Percentiles rank a stretch among this genome's conserved stretches.
phyloP scores from a whole-genome alignment of 1,140 invertebrate genomes.

The Drosophila neocordata region DNA sequence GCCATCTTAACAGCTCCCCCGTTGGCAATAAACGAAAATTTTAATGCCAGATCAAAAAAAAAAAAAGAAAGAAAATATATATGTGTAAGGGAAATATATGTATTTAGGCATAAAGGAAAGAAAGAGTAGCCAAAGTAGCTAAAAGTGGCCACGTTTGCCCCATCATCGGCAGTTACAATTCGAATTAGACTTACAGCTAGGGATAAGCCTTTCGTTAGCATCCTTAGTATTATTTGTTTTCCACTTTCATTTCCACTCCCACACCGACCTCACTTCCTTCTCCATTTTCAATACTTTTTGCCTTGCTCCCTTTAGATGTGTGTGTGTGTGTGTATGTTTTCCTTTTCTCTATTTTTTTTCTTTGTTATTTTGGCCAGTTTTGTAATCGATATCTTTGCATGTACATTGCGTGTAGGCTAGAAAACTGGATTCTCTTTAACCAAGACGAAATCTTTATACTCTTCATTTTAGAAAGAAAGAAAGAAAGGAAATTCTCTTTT shows the following conservation, averaged over 20 bases:
- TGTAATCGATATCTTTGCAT: conserved; percentile 51
- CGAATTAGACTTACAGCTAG: conserved; percentile 50
- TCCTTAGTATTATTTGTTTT: conserved; percentile 5
- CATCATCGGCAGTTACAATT: conserved; percentile 28
- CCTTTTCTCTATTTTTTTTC: not conserved
- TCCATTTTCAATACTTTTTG: too few species aligned
- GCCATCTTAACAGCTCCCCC: conserved; percentile 52
- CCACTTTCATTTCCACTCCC: not conserved
- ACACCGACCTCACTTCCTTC: not conserved
- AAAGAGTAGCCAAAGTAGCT: conserved; percentile 55
- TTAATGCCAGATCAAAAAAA: conserved; percentile 38
- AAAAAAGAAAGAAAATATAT: not conserved
- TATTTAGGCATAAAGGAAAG: conserved; percentile 24
- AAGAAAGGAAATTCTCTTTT: too few species aligned
- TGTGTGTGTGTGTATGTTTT: not conserved
- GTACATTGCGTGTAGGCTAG: not conserved
- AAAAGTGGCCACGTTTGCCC: conserved; percentile 40
- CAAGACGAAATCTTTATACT: too few species aligned
- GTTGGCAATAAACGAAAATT: conserved; percentile 62
- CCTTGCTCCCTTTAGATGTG: conserved; percentile 9
- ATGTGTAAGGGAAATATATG: not conserved
- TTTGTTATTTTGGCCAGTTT: conserved; percentile 21
- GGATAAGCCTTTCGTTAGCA: conserved; percentile 4
- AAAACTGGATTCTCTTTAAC: too few species aligned
- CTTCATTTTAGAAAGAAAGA: too few species aligned